Evolutionary conservation across 2,888 invertebrate species (phyloP).

Genomic region (Apodemia mormo): DNA sequence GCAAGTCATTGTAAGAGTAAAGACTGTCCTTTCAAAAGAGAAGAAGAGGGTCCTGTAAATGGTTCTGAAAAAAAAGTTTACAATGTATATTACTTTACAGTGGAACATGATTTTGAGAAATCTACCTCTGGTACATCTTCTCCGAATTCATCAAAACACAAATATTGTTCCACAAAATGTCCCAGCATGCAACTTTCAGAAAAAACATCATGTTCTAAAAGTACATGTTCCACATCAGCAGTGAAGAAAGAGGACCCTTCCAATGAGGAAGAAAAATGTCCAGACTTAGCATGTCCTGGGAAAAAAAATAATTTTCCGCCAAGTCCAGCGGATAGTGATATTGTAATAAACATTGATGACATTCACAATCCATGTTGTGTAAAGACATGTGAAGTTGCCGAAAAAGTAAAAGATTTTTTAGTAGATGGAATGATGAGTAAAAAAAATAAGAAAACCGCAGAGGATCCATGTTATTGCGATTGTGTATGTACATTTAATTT

Average conservation of each 20-base stretch:
- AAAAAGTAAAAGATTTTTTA: constrained; percentile 66
- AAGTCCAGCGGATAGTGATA: constrained; percentile 69
- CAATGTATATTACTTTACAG: constrained; percentile 68
- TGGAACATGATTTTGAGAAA: constrained; percentile 58
- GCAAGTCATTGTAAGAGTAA: constrained; percentile 51
- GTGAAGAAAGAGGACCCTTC: constrained; percentile 32
- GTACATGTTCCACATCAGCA: constrained; percentile 45
- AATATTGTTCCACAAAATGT: constrained; percentile 56
- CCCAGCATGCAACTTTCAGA: constrained; percentile 51
- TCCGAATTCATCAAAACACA: constrained; percentile 45
- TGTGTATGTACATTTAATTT: constrained; percentile 68
- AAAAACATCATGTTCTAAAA: constrained; percentile 56
- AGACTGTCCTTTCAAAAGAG: constrained; percentile 52
- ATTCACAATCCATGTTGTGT: constrained; percentile 67
- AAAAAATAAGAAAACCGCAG: constrained; percentile 42
- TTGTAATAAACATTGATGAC: constrained; percentile 56
- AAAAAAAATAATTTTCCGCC: constrained; percentile 40
- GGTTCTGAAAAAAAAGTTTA: constrained; percentile 45
- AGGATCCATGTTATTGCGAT: constrained; percentile 67
- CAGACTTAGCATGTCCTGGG: constrained; percentile 47
- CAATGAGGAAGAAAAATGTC: constrained; percentile 43
- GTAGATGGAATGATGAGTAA: constrained; percentile 50
- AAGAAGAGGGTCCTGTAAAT: constrained; percentile 28
- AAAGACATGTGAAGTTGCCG: constrained; percentile 62
- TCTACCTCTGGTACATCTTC: constrained; percentile 37